A percentile compares a stretch with the other conserved stretches of the same genome.
Conservation (phyloP, 2,113 vertebrate species). For the Antechinus stuartii region DNA sequence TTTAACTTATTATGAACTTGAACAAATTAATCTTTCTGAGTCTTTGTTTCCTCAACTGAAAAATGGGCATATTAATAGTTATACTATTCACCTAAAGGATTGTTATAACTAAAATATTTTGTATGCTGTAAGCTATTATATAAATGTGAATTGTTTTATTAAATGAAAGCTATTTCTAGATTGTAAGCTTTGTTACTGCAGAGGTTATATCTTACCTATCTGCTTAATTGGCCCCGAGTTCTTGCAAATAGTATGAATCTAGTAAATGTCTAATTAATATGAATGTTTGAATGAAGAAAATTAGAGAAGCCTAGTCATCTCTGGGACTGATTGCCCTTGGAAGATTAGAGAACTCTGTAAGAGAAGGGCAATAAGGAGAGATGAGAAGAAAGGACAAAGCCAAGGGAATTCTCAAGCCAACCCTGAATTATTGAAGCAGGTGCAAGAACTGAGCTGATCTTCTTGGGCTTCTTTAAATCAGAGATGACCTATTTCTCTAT, state of each 20-base stretch:
- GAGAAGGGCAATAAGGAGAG: not conserved
- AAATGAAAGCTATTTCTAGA: not conserved
- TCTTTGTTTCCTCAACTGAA: not conserved
- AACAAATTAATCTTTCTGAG: not conserved
- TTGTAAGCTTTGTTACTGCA: not conserved
- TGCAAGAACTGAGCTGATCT: not conserved
- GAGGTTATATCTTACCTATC: not conserved
- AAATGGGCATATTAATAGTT: not conserved
- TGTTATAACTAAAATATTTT: not conserved
- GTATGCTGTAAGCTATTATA: not conserved
- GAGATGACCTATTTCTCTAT: not conserved
- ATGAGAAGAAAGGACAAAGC: not conserved
- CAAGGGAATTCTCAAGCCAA: not conserved
- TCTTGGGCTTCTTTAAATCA: not conserved
- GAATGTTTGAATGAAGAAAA: slow-evolving; percentile 3
- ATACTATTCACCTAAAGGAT: not conserved
- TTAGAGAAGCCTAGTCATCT: not conserved
- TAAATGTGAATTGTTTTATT: not conserved
- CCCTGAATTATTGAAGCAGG: slow-evolving; percentile 14
- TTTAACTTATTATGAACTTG: not conserved
- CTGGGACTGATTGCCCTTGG: not conserved
- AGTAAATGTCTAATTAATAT: not conserved
- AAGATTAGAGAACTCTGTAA: not conserved
- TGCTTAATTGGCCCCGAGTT: not conserved
- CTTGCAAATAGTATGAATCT: not conserved